Base-by-base conservation (phyloP, 2,797 vertebrate genomes). In the Erpetoichthys calabaricus region DNA sequence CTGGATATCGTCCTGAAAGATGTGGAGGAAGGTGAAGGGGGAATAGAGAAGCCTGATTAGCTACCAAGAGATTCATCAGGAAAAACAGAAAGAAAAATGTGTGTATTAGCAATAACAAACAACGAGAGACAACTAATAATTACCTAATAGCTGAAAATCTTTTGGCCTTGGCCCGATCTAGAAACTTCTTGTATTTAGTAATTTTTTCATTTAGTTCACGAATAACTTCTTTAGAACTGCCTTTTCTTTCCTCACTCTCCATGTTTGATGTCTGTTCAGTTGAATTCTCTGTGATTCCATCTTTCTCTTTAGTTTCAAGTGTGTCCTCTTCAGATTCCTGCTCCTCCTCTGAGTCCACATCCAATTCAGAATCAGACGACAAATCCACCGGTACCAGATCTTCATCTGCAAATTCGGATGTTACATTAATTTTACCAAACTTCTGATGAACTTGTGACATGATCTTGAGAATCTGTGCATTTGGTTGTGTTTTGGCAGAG, bases 61-160 rank as follows among this genome's bases (percentile, higher is more conserved):
- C 25, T 25, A 25, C 25, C 25, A 25, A 25, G 25, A 25, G 25
- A 25, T 25, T 25, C 25, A 25, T 25, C 25, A 25, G 25, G 25
- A 25, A 25, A 25, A 25, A 25, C 25, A 25, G 25, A 25, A 25
- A 25, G 25, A 25, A 25, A 25, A 25, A 25, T 25, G 25, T 25
- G 25, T 25, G 25, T 25, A 25, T 25, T 25, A 25, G 25, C 25
- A 25, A 25, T 25, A 25, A 25, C 25, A 25, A 25, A 25, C 25
- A 25, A 25, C 25, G 25, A 25, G 25, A 25, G 25, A 25, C 25
- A 25, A 25, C 25, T 42, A 42, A 57, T 10, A 72, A 82, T 7
- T 68, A 98, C 96, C 96, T 84, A 74, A 99, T 86, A 51, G 89
- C 89, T 3, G 96, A 99, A 68, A 99, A 99, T 69, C 85, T 89